Conservation (phyloP, 37 sponge, comb jelly and placozoan genomes). For the Geodia barretti region DNA sequence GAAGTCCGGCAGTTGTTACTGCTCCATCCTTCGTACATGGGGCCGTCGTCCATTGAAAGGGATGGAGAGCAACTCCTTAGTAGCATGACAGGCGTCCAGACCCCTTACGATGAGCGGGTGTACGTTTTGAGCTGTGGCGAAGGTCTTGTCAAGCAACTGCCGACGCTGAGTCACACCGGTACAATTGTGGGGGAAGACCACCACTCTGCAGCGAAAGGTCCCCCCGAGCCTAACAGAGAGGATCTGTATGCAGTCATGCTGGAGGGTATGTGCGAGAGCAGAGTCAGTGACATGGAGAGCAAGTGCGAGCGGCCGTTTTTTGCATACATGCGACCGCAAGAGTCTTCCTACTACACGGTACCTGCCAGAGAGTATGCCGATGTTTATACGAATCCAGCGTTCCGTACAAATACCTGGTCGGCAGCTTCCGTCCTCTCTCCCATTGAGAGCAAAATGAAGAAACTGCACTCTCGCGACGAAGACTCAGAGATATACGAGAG, state of each 20-base stretch:
- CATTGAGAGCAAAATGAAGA: neutral
- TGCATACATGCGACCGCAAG: slow-evolving; percentile 18
- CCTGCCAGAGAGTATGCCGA: neutral
- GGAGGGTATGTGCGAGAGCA: slow-evolving; percentile 22
- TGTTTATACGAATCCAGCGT: neutral
- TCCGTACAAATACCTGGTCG: slow-evolving; percentile 7
- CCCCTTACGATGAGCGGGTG: slow-evolving; percentile 6
- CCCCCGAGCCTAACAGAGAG: neutral
- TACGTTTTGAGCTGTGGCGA: slow-evolving; percentile 46
- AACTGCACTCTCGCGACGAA: neutral
- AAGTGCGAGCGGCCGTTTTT: slow-evolving; percentile 11
- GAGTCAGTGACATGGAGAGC: slow-evolving; percentile 23
- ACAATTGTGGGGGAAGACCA: neutral
- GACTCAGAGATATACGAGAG: neutral
- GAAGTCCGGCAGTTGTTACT: slow-evolving; percentile 49
- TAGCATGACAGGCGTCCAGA: neutral
- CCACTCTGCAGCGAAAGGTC: neutral
- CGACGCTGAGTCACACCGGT: neutral
- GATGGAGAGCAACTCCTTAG: neutral
- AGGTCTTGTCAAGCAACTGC: slow-evolving; percentile 20
- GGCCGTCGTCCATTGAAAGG: slow-evolving; percentile 8
- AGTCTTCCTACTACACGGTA: slow-evolving; percentile 3
- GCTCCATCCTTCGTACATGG: slow-evolving; percentile 50
- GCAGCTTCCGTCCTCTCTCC: neutral
- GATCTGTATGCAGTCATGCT: slow-evolving; percentile 45